phyloP scores from a whole-genome alignment of 1,140 invertebrate species.

The Zaprionus inermis region DNA sequence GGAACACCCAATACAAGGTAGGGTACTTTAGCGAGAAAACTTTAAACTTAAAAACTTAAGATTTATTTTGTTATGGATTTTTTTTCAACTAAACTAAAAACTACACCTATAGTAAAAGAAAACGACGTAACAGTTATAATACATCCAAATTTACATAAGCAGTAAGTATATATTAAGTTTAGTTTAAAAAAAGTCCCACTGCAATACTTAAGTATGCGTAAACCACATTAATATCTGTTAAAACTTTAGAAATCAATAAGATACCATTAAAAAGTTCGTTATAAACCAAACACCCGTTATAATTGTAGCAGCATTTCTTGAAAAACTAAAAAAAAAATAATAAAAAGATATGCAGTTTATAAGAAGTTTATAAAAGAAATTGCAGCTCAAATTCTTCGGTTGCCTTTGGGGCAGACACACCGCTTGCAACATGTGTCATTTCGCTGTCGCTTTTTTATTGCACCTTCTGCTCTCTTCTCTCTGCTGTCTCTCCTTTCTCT shows the following conservation, averaged over 20 bases:
- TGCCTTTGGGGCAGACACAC: background rate
- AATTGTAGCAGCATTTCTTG: background rate
- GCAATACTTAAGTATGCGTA: too few relatives aligned
- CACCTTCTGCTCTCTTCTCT: conserved; percentile 17
- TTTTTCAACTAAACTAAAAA: too few relatives aligned
- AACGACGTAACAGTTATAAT: too few relatives aligned
- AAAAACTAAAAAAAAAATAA: background rate
- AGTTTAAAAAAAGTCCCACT: too few relatives aligned
- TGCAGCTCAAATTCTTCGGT: background rate
- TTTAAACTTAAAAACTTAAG: too few relatives aligned
- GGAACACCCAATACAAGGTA: background rate
- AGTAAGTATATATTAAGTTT: too few relatives aligned
- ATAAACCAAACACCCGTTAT: background rate
- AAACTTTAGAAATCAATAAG: background rate
- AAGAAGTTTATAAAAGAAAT: background rate
- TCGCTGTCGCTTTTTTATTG: conserved; percentile 11
- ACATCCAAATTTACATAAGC: too few relatives aligned
- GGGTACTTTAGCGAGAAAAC: background rate
- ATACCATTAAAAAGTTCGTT: background rate
- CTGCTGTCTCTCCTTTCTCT: background rate
- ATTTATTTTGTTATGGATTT: too few relatives aligned
- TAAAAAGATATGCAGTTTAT: background rate
- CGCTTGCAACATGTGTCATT: conserved; percentile 7
- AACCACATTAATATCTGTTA: background rate
- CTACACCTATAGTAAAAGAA: too few relatives aligned